These are phyloP conservation scores for Phytoseiulus persimilis DNA, from an alignment of 2,888 invertebrate genomes.

Conservation along the genomic window DNA sequence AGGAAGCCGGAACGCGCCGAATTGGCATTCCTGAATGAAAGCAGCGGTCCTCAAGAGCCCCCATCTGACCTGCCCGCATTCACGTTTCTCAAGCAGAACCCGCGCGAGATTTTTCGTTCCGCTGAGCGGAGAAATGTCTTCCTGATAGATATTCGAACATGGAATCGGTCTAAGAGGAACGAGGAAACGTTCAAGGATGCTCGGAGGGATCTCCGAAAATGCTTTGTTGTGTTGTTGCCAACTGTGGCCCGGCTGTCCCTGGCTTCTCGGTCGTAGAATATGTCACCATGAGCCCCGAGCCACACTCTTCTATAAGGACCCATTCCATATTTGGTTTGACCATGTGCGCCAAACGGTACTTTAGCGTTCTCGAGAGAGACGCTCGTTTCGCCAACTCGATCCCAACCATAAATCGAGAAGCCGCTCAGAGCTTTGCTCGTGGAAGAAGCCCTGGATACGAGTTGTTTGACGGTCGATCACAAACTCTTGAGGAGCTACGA, in stretches of 20 bases:
- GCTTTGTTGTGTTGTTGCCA: background rate
- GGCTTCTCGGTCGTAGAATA: background rate
- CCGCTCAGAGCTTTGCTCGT: background rate
- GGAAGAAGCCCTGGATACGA: background rate
- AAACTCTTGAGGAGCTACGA: background rate
- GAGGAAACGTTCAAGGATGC: no score
- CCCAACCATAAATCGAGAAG: background rate
- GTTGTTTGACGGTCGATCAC: background rate
- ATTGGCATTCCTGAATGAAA: no score
- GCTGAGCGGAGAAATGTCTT: no score
- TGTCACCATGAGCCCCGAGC: background rate
- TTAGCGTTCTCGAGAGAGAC: background rate
- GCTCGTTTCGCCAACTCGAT: background rate
- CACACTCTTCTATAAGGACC: background rate
- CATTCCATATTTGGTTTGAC: background rate
- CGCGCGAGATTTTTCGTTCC: no score
- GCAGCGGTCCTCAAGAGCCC: no score
- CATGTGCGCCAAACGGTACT: background rate
- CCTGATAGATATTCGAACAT: no score
- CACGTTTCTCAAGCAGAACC: no score
- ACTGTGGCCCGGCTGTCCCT: background rate
- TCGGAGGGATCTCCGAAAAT: no score
- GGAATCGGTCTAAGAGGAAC: no score
- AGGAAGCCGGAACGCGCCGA: no score
- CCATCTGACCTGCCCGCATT: no score